A percentile compares a stretch with the other conserved stretches of the same genome.
Conservation (phyloP, 2,113 vertebrate genomes). For the Oncorhynchus gorbuscha region DNA sequence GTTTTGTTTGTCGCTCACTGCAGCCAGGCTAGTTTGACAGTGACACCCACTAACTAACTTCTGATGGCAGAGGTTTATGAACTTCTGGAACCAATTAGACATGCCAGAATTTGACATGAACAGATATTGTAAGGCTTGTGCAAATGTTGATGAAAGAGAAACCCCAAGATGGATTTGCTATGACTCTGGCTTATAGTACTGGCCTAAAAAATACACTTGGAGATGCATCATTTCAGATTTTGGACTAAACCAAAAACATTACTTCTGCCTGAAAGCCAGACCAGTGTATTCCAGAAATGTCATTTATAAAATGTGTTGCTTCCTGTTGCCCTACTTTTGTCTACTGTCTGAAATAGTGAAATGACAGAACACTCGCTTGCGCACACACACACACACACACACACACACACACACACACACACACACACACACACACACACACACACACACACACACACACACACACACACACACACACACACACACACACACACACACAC, state of each 20-base stretch:
- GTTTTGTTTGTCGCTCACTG: too few species aligned
- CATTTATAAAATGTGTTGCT: constrained; percentile 6
- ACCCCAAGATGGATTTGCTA: constrained; percentile 50
- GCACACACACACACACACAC: not conserved
- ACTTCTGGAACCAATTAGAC: constrained; percentile 3
- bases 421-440: too few species aligned
- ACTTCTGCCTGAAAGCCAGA: constrained; percentile 18
- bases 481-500: not conserved
- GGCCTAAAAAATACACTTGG: constrained; percentile 38
- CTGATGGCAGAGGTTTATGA: too few species aligned
- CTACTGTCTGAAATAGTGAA: constrained; percentile 1
- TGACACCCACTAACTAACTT: too few species aligned
- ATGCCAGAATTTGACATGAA: constrained; percentile 25
- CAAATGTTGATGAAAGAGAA: constrained; percentile 33
- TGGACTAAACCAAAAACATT: constrained; percentile 36
- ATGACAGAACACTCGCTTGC: not conserved
- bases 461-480: not conserved
- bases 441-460: not conserved
- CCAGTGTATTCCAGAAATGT: constrained; percentile 25
- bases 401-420: not conserved
- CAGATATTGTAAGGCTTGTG: constrained; percentile 34
- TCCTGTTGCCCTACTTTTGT: constrained; percentile 49
- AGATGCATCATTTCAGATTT: constrained; percentile 43
- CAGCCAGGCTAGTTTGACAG: too few species aligned
- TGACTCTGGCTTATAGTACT: constrained; percentile 42